Percentiles rank a stretch among this genome's conserved stretches.
Evolutionary conservation across 2,797 vertebrate genomes (phyloP).

Genomic region (Bradypus variegatus): DNA sequence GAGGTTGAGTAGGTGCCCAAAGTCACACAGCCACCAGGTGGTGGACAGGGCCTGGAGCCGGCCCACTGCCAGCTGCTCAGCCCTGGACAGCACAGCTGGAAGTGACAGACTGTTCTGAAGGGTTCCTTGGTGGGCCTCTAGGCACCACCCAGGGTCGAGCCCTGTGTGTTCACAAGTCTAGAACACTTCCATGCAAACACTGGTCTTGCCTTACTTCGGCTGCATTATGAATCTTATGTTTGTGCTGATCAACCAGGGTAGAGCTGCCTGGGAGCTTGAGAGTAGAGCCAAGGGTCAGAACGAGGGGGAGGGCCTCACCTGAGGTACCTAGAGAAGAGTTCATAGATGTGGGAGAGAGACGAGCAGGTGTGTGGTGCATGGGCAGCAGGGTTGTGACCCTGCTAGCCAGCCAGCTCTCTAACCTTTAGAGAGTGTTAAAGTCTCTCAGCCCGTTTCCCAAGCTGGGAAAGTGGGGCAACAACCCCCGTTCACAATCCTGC

Average conservation of each 20-base stretch:
- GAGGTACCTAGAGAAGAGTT: not conserved
- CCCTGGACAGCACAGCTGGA: not conserved
- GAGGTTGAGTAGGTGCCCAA: not conserved
- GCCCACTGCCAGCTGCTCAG: not conserved
- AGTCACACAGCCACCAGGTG: not conserved
- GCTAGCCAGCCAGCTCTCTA: not conserved
- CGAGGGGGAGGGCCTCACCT: not conserved
- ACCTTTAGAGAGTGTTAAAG: not conserved
- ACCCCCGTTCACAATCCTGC: too few relatives aligned
- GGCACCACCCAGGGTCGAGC: not conserved
- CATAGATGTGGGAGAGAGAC: not conserved
- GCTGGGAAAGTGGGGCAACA: too few relatives aligned
- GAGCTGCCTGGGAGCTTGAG: not conserved
- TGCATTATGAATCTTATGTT: not conserved
- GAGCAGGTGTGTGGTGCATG: not conserved
- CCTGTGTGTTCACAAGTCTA: not conserved
- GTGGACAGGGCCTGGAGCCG: too few relatives aligned
- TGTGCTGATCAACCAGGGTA: not conserved
- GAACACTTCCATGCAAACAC: not conserved
- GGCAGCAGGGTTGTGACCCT: not conserved
- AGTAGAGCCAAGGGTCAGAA: not conserved
- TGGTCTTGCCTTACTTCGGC: not conserved
- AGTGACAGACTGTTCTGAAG: not conserved
- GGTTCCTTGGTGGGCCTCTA: not conserved
- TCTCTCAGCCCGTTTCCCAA: too few relatives aligned